Base-by-base conservation (phyloP, 2,888 invertebrate species). In the Melieria crassipennis region DNA sequence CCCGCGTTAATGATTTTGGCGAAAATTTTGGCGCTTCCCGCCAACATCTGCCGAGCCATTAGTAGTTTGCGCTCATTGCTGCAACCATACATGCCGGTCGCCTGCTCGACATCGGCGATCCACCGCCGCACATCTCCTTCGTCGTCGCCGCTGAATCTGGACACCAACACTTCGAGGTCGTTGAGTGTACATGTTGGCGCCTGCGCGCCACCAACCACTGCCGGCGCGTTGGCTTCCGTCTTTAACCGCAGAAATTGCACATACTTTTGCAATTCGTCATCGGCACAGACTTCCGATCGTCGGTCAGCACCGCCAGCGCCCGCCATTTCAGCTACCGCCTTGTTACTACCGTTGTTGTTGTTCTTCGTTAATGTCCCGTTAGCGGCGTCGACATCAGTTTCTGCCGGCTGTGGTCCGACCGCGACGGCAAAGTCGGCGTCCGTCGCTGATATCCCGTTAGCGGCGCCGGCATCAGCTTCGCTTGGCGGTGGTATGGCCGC, bases 81-180 rank as follows among this genome's bases (percentile, higher is more conserved):
- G 55, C 65, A 65, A 11, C 45, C 56, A 43, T 65, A 65, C 13
- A 46, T 65, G 45, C 56, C 13, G 3, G 65, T 48, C 4, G 46
- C 56, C 11, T 47, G 56, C 55, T 57, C 57, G 46, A 56, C 57
- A 4, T 55, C 65, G 4, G 43, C 65, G 5, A 65, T 13, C 57
- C 65, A 65, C 11, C 48, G 46, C 7, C 47, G n/a, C 7, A 47
- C 48, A 46, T 57, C 52, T 56, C 46, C 16, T 4, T 65, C 57
- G 10, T 65, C 57, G 16, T 65, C 65, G 7, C 57, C 57, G 11
- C 56, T 57, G 46, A 62, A 62, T 62, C 48, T 62, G 9, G 62
- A 30, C 62, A 62, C 62, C n/a, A 62, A 45, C 9, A 13, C n/a
- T 47, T 61, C 62, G n/a, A 62, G 13, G 16, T 47, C 62, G 3